A percentile compares a stretch with the other conserved stretches of the same genome.
phyloP scores from a whole-genome alignment of 92 coral and sea anemone genomes.

The Isaurus tuberculatus region DNA sequence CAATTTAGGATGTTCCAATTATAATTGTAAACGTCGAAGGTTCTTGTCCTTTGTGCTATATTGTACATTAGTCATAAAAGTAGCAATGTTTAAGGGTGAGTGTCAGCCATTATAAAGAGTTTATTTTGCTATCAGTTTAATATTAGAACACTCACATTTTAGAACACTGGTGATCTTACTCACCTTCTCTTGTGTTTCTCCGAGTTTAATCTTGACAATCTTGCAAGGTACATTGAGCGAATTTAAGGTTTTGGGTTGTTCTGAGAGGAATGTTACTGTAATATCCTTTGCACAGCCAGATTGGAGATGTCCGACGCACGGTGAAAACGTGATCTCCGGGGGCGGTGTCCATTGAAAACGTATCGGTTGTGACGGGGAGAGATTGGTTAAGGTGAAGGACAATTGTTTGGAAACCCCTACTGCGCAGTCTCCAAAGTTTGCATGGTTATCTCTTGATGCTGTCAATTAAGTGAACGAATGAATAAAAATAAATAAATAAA shows the following conservation, averaged over 20 bases:
- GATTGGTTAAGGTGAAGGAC: constrained; percentile 96
- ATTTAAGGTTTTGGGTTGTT: constrained; percentile 77
- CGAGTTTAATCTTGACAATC: constrained; percentile 91
- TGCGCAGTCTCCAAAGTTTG: constrained; percentile 91
- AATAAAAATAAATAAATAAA: no score
- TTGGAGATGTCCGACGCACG: constrained; percentile 90
- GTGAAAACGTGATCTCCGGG: constrained; percentile 85
- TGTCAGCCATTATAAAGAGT: no score
- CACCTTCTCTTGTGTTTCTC: constrained; percentile 92
- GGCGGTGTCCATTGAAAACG: constrained; percentile 97
- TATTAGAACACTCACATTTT: no score
- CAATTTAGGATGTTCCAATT: no score
- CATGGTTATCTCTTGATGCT: constrained; percentile 90
- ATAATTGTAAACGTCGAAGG: no score
- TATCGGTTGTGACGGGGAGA: constrained; percentile 80
- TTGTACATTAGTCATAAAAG: no score
- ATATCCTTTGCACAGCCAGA: constrained; percentile 97
- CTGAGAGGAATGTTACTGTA: constrained; percentile 75
- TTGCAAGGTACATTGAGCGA: constrained; percentile 80
- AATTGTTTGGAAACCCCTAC: constrained; percentile 89
- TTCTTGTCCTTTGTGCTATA: no score
- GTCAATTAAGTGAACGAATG: not conserved
- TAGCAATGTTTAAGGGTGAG: no score
- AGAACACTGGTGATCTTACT: not conserved
- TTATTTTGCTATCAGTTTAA: no score